phyloP scores from a whole-genome alignment of 2,113 vertebrate genomes.

The Chauna torquata region DNA sequence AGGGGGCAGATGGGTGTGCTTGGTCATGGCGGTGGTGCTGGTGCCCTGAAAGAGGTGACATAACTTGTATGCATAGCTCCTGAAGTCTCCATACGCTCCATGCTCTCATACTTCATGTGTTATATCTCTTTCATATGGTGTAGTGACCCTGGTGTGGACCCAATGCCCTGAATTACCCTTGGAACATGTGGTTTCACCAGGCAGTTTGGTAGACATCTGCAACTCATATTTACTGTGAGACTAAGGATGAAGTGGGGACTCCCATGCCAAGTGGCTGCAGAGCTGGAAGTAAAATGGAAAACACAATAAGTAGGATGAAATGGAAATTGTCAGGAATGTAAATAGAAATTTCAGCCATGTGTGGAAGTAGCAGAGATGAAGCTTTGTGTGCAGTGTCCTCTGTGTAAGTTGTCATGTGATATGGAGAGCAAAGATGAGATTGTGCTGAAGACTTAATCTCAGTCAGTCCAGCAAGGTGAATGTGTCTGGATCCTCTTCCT shows the following conservation, averaged over 20 bases:
- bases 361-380: not conserved
- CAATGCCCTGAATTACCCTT: not conserved
- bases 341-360: not conserved
- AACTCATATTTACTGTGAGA: not conserved
- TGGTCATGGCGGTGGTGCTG: not conserved
- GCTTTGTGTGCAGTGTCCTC: accelerated
- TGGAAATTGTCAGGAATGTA: not conserved
- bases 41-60: not conserved
- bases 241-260: not conserved
- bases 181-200: not conserved
- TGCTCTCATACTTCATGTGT: not conserved
- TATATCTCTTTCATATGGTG: not conserved
- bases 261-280: accelerated
- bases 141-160: not conserved
- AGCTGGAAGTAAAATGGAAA: not conserved
- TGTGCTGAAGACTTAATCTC: not conserved
- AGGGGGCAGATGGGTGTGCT: accelerated
- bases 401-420: not conserved
- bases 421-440: not conserved
- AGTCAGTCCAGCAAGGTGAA: not conserved
- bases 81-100: not conserved
- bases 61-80: not conserved
- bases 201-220: not conserved
- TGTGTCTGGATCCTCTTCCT: not conserved
- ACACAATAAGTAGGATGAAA: not conserved